These are phyloP conservation scores for Chloroceryle inda DNA, from an alignment of 2,797 vertebrate genomes.

Conservation along the genomic window DNA sequence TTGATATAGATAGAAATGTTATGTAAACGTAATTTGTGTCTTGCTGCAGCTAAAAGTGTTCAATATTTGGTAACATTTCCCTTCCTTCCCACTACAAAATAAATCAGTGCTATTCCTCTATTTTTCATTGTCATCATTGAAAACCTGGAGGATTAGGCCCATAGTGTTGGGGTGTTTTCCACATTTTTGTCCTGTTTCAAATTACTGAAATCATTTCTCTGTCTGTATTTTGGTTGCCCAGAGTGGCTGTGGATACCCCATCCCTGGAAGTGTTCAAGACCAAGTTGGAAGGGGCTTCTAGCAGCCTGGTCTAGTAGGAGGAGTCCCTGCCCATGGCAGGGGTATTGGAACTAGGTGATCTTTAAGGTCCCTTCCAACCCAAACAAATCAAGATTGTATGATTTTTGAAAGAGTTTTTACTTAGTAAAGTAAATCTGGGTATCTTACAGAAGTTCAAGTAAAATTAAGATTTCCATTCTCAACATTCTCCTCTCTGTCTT, in stretches of 20 bases:
- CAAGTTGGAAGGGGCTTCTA: not conserved
- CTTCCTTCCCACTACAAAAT: not conserved
- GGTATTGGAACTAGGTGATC: not conserved
- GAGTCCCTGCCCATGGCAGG: not conserved
- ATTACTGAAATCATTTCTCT: not conserved
- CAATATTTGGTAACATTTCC: not conserved
- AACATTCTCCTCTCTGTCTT: not conserved
- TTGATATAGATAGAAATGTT: not conserved
- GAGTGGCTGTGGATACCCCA: no score
- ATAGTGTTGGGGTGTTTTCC: not conserved
- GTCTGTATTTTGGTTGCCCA: not conserved
- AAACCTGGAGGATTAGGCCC: not conserved
- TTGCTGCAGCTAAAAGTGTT: not conserved
- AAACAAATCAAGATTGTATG: not conserved
- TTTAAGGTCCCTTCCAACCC: not conserved
- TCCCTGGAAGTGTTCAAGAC: not conserved
- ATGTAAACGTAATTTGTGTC: not conserved
- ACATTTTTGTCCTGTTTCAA: not conserved
- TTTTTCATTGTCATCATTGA: not conserved
- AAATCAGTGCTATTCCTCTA: not conserved
- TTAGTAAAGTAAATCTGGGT: not conserved
- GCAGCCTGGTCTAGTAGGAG: not conserved
- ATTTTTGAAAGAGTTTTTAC: not conserved
- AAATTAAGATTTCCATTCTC: not conserved
- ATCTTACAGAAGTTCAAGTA: not conserved